Conservation (phyloP, 2,113 vertebrate species). For the Pongo abelii region DNA sequence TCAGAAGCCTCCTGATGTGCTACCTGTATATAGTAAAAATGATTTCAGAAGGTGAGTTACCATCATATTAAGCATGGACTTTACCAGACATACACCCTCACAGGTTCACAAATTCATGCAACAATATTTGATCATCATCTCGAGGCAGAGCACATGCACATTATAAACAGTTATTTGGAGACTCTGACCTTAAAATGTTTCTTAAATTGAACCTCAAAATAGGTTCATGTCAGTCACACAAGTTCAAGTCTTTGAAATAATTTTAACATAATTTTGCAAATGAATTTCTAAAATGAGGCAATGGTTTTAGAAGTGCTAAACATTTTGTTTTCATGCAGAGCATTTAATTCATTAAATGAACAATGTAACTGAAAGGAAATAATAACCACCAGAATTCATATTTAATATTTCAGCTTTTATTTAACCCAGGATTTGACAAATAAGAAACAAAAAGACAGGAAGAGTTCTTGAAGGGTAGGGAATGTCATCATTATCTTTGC, state of each 20-base stretch:
- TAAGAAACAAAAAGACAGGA: slow-evolving; percentile 30
- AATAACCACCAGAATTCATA: slow-evolving; percentile 3
- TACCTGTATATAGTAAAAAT: slow-evolving; percentile 94
- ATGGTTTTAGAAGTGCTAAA: background rate
- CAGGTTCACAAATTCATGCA: background rate
- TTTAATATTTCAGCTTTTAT: slow-evolving; percentile 61
- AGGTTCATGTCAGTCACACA: background rate
- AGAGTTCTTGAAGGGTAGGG: background rate
- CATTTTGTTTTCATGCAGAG: background rate
- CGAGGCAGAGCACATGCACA: background rate
- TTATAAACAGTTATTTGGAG: slow-evolving; percentile 34
- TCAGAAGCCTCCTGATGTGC: slow-evolving; percentile 92
- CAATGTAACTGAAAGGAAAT: background rate
- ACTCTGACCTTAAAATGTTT: slow-evolving; percentile 6
- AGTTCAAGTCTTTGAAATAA: slow-evolving; percentile 2
- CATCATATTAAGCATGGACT: background rate
- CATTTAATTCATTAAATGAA: background rate
- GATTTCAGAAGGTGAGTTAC: slow-evolving; percentile 93
- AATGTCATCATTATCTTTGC: background rate
- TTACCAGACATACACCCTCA: background rate
- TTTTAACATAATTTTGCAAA: background rate
- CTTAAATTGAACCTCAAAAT: slow-evolving; percentile 37
- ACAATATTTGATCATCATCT: background rate
- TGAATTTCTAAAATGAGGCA: slow-evolving; percentile 3
- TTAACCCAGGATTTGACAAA: slow-evolving; percentile 65